phyloP scores from a whole-genome alignment of 2,888 invertebrate genomes.

The Sphecodes monilicornis region DNA sequence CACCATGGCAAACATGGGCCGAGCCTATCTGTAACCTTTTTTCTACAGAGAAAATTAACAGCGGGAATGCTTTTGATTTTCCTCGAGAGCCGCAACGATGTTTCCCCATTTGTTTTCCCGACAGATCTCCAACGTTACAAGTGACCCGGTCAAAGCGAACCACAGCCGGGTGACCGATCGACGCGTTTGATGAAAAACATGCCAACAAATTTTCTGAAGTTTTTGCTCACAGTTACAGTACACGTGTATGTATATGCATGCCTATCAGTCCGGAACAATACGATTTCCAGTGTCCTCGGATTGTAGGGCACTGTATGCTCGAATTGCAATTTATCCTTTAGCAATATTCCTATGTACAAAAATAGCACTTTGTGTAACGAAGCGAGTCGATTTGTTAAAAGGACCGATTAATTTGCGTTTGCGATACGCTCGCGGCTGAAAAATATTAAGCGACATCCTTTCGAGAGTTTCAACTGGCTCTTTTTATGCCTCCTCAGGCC shows the following conservation, averaged over 20 bases:
- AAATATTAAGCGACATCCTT: slow-evolving; percentile 5
- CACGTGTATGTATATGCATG: neutral
- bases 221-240: neutral
- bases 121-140: slow-evolving; percentile 11
- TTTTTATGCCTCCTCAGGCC: neutral
- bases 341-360: slow-evolving; percentile 13
- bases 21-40: neutral
- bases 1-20: neutral
- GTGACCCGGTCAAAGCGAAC: neutral
- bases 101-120: slow-evolving; percentile 20
- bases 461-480: neutral
- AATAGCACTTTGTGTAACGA: slow-evolving; percentile 3
- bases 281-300: neutral
- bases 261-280: neutral
- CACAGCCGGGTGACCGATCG: neutral
- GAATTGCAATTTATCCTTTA: slow-evolving; percentile 18
- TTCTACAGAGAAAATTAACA: slow-evolving; percentile 28
- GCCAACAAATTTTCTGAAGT: neutral
- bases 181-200: neutral
- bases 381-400: neutral
- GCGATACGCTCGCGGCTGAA: slow-evolving; percentile 19
- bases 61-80: slow-evolving; percentile 36
- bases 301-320: slow-evolving; percentile 7
- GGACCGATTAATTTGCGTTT: slow-evolving; percentile 28
- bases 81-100: neutral